Evolutionary conservation across 2,113 vertebrate species (phyloP).

Genomic region (Zapus hudsonius): DNA sequence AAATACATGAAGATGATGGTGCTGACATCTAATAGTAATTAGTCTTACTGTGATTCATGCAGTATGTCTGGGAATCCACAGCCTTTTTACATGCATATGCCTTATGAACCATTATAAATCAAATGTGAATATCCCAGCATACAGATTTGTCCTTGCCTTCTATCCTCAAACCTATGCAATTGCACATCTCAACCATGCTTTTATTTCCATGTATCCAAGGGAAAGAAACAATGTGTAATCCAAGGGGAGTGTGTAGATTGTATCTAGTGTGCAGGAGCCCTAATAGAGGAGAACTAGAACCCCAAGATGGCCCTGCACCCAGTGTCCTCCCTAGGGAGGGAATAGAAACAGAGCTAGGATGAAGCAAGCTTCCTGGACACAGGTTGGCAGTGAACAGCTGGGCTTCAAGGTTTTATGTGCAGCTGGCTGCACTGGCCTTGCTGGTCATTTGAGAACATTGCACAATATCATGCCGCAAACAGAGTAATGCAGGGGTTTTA

Average conservation of each 20-base stretch:
- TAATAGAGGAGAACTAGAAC: accelerated
- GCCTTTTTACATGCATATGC: neutral
- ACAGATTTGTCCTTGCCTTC: neutral
- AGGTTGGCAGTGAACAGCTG: too few species aligned
- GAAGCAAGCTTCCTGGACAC: neutral
- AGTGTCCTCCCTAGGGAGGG: too few species aligned
- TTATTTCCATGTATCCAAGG: neutral
- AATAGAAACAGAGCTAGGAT: neutral
- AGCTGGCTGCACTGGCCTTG: accelerated
- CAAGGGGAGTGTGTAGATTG: neutral
- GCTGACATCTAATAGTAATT: accelerated
- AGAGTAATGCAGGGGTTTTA: accelerated
- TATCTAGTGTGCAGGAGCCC: neutral
- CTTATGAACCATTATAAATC: accelerated
- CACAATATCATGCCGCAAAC: accelerated
- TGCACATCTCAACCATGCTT: neutral
- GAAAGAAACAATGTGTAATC: neutral
- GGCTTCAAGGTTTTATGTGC: accelerated
- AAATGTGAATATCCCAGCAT: too few species aligned
- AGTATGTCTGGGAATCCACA: neutral
- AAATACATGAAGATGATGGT: neutral
- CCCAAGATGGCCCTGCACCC: neutral
- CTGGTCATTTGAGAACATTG: neutral
- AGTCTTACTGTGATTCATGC: accelerated
- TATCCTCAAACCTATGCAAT: neutral